phyloP scores from a whole-genome alignment of 92 coral and sea anemone species.

The Zoanthus sociatus region DNA sequence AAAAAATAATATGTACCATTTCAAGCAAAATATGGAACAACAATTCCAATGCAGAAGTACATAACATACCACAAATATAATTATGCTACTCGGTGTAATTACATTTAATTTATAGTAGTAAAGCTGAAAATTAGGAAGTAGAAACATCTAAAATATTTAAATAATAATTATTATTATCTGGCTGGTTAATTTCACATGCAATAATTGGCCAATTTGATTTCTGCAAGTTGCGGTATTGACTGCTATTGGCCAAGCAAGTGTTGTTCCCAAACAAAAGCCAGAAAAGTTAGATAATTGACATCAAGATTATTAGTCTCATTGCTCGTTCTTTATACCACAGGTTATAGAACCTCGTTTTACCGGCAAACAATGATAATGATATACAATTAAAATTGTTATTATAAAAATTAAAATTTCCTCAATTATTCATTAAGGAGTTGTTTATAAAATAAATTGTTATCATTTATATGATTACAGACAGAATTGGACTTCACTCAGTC shows the following conservation, averaged over 20 bases:
- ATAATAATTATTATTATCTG: constrained; percentile 21
- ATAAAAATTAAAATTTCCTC: constrained; percentile 5
- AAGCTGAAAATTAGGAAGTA: constrained; percentile 26
- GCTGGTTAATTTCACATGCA: constrained; percentile 15
- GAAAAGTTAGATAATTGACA: constrained; percentile 30
- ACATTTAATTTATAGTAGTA: constrained; percentile 23
- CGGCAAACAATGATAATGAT: constrained; percentile 21
- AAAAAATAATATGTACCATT: not conserved
- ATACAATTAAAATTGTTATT: constrained; percentile 10
- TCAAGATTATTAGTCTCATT: constrained; percentile 30
- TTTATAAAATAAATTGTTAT: constrained; percentile 20
- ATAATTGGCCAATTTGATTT: constrained; percentile 23
- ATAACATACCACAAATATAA: constrained; percentile 9
- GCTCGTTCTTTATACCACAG: constrained; percentile 30
- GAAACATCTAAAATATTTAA: constrained; percentile 23
- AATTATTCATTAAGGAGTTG: constrained; percentile 24
- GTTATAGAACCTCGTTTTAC: constrained; percentile 10
- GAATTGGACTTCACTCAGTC: constrained; percentile 12
- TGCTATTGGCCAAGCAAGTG: constrained; percentile 39
- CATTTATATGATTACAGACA: constrained; percentile 16
- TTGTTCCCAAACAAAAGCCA: constrained; percentile 29
- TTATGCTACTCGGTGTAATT: constrained; percentile 22
- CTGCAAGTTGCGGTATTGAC: constrained; percentile 32
- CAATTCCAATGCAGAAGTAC: constrained; percentile 5
- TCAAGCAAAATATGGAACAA: constrained; percentile 3